Evolutionary conservation across 2,113 vertebrate species (phyloP), one percentile per base, ranked within the genome.

Genomic region (Takifugu bimaculatus): DNA sequence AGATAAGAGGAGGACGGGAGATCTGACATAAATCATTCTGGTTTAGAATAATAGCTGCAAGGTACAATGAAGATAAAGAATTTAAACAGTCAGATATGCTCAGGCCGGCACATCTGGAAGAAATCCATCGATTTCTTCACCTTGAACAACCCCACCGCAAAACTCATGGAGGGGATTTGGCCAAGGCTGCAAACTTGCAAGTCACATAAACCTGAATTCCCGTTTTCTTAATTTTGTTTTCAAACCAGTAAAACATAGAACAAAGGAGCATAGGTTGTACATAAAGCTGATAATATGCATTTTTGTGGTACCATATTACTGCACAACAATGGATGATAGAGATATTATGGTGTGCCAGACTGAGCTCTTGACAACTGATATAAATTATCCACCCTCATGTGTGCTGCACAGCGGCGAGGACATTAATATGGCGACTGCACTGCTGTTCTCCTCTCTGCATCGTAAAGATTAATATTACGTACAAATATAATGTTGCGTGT

Each of bases 81-180:
- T 60, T 69, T 39, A 57, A 77, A 65, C 72, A 77, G 57, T 27
- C 62, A 57, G 61, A 57, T 54, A 52, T 29, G 57, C 13, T 54
- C n/a, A 75, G 27, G 54, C 50, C 43, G 57, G 2, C 49, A 20
- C 63, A 63, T 28, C 49, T 39, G 64, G 54, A 49, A 62, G 57
- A 39, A 44, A 64, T 73, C 54, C 50, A 78, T 83, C 44, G 73
- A 78, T 86, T 77, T 57, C 56, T 55, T 49, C 65, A 71, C 7
- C 57, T 72, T n/a, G 28, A 14, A n/a, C 54, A 78, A 78, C 54
- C 69, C 59, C 66, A 66, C 60, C 78, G 68, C 28, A 28, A 55
- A 32, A 76, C 59, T 70, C 12, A 39, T 54, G 65, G 53, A 68
- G 59, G 55, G 54, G 60, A 61, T 71, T 79, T 58, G 79, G 58